A percentile compares a stretch with the other conserved stretches of the same genome.
These are phyloP conservation scores for Andrena hattorfiana DNA, from an alignment of 2,888 invertebrate genomes.

Conservation along the genomic window DNA sequence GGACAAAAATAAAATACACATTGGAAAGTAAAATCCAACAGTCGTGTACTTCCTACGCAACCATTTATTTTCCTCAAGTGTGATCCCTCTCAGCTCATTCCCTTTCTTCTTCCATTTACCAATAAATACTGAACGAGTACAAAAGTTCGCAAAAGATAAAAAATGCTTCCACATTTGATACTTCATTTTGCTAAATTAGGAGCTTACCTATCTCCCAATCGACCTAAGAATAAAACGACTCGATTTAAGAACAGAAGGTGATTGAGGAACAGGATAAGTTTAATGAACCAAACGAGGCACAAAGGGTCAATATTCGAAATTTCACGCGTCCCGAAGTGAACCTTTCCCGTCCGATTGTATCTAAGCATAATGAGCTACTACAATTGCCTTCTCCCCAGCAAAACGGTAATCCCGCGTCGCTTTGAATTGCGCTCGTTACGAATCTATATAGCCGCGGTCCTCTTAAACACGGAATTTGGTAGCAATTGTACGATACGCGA, in stretches of 20 bases:
- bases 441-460: slow-evolving; percentile 46
- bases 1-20: no score
- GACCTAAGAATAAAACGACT: background rate
- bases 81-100: no score
- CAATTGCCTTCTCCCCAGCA: slow-evolving; percentile 57
- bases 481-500: slow-evolving; percentile 67
- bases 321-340: slow-evolving; percentile 43
- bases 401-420: slow-evolving; percentile 64
- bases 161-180: background rate
- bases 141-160: background rate
- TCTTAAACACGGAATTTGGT: slow-evolving; percentile 68
- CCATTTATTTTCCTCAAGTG: no score
- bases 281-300: slow-evolving; percentile 47
- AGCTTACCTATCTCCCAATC: background rate
- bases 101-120: no score
- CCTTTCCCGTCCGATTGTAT: slow-evolving; percentile 47
- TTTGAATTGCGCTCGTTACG: slow-evolving; percentile 68
- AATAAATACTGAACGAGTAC: no score
- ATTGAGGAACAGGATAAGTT: background rate
- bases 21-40: no score
- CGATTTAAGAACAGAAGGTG: background rate
- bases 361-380: slow-evolving; percentile 65
- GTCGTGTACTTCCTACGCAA: no score
- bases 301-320: slow-evolving; percentile 59
- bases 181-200: background rate